Conservation (phyloP, 2,113 vertebrate genomes). For the Pandion haliaetus region DNA sequence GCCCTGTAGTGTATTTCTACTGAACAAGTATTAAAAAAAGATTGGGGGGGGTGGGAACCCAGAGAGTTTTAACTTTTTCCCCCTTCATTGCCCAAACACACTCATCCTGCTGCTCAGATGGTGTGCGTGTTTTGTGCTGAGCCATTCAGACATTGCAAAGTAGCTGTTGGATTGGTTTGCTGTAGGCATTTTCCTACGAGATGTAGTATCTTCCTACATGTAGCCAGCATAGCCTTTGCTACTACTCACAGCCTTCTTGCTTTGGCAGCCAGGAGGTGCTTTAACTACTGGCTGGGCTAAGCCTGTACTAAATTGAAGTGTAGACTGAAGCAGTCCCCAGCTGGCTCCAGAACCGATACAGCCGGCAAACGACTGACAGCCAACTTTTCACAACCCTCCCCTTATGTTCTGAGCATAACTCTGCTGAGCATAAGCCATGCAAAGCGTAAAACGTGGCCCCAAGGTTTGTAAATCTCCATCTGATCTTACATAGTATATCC, state of each 20-base stretch:
- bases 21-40: fast-evolving
- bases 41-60: fast-evolving
- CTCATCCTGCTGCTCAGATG: neutral
- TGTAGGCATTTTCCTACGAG: neutral
- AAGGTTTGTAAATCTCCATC: neutral
- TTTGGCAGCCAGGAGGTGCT: neutral
- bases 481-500: neutral
- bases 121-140: neutral
- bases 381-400: neutral
- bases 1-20: neutral
- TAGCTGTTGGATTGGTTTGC: neutral
- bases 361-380: neutral
- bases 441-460: neutral
- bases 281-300: neutral
- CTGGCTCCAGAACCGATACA: neutral
- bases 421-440: neutral
- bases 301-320: neutral
- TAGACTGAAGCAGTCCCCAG: neutral
- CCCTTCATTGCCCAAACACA: neutral
- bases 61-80: neutral
- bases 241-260: neutral
- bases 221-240: neutral
- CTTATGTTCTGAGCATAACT: neutral
- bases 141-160: neutral
- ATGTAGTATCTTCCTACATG: neutral